Base-by-base conservation (phyloP, 2,888 invertebrate genomes). In the Aethes cnicana region DNA sequence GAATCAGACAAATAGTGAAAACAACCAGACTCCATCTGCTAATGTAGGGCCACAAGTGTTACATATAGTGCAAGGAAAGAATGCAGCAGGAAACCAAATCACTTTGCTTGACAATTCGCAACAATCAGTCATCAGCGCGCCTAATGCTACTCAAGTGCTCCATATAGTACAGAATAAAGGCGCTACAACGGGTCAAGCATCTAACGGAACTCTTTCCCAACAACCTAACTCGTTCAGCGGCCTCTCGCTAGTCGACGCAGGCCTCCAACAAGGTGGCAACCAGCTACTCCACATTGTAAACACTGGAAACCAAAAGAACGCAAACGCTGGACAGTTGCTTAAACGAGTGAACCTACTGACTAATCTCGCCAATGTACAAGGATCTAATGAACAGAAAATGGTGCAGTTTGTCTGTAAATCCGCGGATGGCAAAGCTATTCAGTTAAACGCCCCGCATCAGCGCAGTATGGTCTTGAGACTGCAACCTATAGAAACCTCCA, bases 321-420 rank as follows among this genome's bases (percentile, higher is more conserved):
- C 65, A 44, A 79, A 71, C 43, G 61, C 82, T 1, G 78, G 81
- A 1, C 90, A 90, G 53, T 60, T 91, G 7, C 59, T 91, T 4
- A 90, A 90, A 68, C 73, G 89, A 58, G 90, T 91, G 0, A 91
- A 91, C 61, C 74, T 91, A 21, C 61, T 90, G 16, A 90, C 90
- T 0, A 90, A 90, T 66, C 66, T 90, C 1, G 67, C 85, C 1
- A 90, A 88, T 61, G 81, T 80, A 4, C 90, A 90, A 74, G 89
- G 88, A 14, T 71, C 80, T 3, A 88, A 81, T 58, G 90, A 90
- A 55, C 90, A 90, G 59, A 90, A 90, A 69, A 89, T 90, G 86
- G 88, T 92, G 17, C 92, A 92, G 63, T 92, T 92, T 66, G 91
- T 93, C 33, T 93, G 92, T 66, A 93, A 93, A 75, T 91, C 93